Evolutionary conservation across 53 echinoderm and acorn worm species (phyloP), one percentile per base, ranked within the genome.

Genomic region (Stichopus horrens): DNA sequence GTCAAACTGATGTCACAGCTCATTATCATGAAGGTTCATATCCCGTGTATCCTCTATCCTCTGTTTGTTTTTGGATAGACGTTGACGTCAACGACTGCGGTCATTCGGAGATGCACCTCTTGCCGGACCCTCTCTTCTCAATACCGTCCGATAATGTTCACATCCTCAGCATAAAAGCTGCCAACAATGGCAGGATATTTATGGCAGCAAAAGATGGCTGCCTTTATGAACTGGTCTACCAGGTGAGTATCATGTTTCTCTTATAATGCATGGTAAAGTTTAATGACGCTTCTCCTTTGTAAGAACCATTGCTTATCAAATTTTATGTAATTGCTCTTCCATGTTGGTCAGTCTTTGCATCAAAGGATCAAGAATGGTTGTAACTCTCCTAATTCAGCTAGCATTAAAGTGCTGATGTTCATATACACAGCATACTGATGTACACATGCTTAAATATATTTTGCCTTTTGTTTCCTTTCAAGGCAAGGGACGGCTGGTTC

Each of bases 401-500:
- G 37, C 37, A 37, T 37, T 37, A 37, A 37, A 37, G 37, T 1
- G 37, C 37, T 37, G 37, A 37, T 37, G 37, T 37, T 37, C 2
- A 37, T 37, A 37, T 37, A 37, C 37, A 37, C 37, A 37, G 37
- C 37, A 37, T 37, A 37, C 37, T 37, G 37, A 37, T 37, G 2
- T 37, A 37, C 37, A 37, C 37, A 37, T 37, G 11, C 13, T 67
- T n/a, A 14, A 1, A 67, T 11, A 2, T 37, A 37, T 37, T 37
- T 37, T 2, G 37, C 37, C 37, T 75, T 10, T 4, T 75, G 21
- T 75, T 75, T 51, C 0, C 9, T 75, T 75, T 75, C 16, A 68
- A 98, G 98, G 98, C 98, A 4, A 90, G 93, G 23, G 95, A 98
- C 77, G 98, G 98, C 7, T 98, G 98, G 98, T 98, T 98, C 76